A percentile compares a stretch with the other conserved stretches of the same genome.
Conservation (phyloP, 2,113 vertebrate species). For the Microcebus murinus region DNA sequence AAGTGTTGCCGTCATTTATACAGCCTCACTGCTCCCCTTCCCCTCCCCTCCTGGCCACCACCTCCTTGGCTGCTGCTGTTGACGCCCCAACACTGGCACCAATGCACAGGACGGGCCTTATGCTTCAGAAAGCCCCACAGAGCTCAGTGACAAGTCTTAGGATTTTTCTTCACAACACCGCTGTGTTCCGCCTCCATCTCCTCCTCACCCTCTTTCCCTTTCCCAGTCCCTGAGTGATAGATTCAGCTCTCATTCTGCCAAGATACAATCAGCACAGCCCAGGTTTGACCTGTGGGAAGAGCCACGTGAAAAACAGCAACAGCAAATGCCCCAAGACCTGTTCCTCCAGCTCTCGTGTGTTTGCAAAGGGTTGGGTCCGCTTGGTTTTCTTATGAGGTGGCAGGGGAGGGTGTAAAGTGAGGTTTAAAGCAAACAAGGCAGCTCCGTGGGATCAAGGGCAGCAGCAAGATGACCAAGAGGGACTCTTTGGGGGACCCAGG, state of each 20-base stretch:
- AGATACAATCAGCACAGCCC: not conserved
- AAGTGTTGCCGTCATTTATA: not conserved
- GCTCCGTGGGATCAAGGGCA: not conserved
- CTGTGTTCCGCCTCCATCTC: not conserved
- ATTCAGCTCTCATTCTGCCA: not conserved
- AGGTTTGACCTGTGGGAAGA: not conserved
- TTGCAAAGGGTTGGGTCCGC: conserved; percentile 51
- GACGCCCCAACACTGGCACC: not conserved
- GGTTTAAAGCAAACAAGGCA: not conserved
- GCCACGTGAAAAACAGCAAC: rapidly evolving
- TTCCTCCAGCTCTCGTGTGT: conserved; percentile 43
- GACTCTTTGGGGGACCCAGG: not conserved
- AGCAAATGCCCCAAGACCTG: conserved; percentile 15
- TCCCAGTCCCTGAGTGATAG: not conserved
- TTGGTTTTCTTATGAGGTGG: rapidly evolving
- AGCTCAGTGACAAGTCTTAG: not conserved
- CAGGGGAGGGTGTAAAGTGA: not conserved
- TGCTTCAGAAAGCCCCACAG: not conserved
- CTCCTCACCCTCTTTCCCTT: not conserved
- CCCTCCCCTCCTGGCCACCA: not conserved
- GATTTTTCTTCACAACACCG: not conserved
- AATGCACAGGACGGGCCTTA: not conserved
- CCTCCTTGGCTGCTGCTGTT: rapidly evolving
- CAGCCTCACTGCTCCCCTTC: not conserved
- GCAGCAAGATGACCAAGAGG: not conserved